Conservation (phyloP, 2,888 invertebrate genomes). For the Heliconius sara region DNA sequence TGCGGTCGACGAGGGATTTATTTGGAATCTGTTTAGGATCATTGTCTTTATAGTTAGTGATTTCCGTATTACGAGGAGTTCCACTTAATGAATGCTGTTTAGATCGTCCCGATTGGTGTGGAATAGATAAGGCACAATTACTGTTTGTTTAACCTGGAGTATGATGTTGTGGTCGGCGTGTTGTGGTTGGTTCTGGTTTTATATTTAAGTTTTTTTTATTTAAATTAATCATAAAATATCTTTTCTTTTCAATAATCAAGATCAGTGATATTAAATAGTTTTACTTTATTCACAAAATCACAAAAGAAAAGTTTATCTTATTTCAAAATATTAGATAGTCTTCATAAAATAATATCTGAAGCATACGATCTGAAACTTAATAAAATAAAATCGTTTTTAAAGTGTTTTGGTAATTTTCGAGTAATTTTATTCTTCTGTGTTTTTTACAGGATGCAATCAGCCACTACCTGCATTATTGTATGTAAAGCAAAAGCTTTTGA, state of each 20-base stretch:
- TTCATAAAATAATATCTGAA: too few species aligned
- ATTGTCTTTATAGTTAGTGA: slow-evolving; percentile 49
- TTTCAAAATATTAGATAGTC: too few species aligned
- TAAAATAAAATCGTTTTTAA: too few species aligned
- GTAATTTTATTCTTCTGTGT: too few species aligned
- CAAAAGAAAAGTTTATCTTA: too few species aligned
- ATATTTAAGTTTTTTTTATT: not conserved
- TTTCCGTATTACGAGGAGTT: slow-evolving; percentile 46
- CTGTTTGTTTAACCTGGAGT: slow-evolving; percentile 45
- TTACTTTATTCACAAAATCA: too few species aligned
- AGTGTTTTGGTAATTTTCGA: too few species aligned
- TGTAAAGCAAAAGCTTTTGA: too few species aligned
- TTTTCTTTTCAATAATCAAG: not conserved
- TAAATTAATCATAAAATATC: not conserved
- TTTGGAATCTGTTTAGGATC: slow-evolving; percentile 47
- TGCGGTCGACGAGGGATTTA: slow-evolving; percentile 46
- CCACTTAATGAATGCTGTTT: slow-evolving; percentile 48
- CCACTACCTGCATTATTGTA: too few species aligned
- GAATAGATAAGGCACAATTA: slow-evolving; percentile 42
- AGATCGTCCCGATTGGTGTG: slow-evolving; percentile 45
- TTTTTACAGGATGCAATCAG: too few species aligned
- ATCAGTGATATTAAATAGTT: not conserved
- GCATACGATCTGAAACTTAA: too few species aligned
- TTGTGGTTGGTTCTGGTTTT: not conserved
- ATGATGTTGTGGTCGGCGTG: slow-evolving; percentile 20